Evolutionary conservation across 2,797 vertebrate species (phyloP).

Genomic region (Champsocephalus gunnari): DNA sequence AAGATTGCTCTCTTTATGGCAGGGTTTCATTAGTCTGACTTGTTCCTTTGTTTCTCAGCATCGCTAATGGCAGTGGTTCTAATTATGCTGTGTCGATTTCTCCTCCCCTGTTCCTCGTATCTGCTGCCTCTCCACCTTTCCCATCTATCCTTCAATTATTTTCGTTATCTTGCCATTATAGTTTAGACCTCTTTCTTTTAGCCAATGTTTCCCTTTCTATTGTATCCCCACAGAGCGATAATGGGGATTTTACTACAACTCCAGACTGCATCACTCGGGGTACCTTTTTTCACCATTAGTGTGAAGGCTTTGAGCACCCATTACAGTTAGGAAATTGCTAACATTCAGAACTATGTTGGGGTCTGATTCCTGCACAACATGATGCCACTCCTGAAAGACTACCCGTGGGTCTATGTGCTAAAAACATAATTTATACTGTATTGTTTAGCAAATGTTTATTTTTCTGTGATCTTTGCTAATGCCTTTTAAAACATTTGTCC

Average conservation of each 20-base stretch:
- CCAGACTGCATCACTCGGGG: not conserved
- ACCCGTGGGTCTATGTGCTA: not conserved
- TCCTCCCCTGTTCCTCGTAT: slow-evolving; percentile 27
- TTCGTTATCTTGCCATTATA: slow-evolving; percentile 6
- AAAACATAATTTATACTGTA: not conserved
- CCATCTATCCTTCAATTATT: slow-evolving; percentile 9
- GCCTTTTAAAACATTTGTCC: not conserved
- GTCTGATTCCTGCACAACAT: not conserved
- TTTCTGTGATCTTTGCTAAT: not conserved
- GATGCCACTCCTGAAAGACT: not conserved
- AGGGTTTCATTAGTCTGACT: slow-evolving; percentile 64
- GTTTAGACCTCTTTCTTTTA: slow-evolving; percentile 2
- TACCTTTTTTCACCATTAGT: not conserved
- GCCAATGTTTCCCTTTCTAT: not conserved
- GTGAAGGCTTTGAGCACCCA: not conserved
- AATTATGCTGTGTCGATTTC: slow-evolving; percentile 56
- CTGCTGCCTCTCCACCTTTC: slow-evolving; percentile 8
- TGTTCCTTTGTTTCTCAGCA: slow-evolving; percentile 31
- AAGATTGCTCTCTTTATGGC: slow-evolving; percentile 47
- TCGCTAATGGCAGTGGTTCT: slow-evolving; percentile 28
- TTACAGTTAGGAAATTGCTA: not conserved
- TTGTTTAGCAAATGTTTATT: not conserved
- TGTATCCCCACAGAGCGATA: not conserved
- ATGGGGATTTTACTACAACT: not conserved
- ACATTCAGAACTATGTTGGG: not conserved